Percentiles rank a stretch among this genome's conserved stretches.
Evolutionary conservation across 2,797 vertebrate species (phyloP).

Genomic region (Simalia tracyae): DNA sequence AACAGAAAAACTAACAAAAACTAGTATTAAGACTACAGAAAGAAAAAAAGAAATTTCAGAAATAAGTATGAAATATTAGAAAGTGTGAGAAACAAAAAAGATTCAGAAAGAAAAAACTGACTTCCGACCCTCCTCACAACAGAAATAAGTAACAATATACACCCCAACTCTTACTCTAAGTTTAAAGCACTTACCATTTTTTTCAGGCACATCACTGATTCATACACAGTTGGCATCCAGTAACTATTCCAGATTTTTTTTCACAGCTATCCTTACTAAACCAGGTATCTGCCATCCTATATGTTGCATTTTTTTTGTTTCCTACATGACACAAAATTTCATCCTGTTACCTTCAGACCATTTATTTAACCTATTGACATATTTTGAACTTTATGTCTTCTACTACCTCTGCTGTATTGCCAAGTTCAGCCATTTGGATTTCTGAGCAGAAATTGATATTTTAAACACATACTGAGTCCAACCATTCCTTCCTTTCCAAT

Average conservation of each 20-base stretch:
- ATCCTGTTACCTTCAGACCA: not conserved
- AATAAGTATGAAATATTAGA: too few relatives aligned
- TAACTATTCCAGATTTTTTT: not conserved
- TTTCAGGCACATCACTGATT: not conserved
- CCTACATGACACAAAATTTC: not conserved
- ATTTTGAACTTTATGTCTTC: not conserved
- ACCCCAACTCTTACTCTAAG: too few relatives aligned
- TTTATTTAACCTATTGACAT: not conserved
- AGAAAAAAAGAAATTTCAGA: too few relatives aligned
- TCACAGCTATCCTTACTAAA: not conserved
- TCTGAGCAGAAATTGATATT: not conserved
- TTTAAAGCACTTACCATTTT: too few relatives aligned
- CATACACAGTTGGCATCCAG: not conserved
- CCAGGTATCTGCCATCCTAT: not conserved
- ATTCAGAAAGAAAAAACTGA: too few relatives aligned
- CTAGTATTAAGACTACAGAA: too few relatives aligned
- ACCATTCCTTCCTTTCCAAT: not conserved
- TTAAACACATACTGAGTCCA: not conserved
- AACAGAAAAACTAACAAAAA: too few relatives aligned
- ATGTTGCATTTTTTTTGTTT: not conserved
- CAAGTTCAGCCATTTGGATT: not conserved
- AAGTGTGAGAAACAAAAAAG: too few relatives aligned
- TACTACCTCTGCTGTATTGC: not conserved
- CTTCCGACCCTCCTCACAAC: too few relatives aligned
- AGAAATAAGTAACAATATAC: too few relatives aligned